A percentile compares a stretch with the other conserved stretches of the same genome.
phyloP scores from a whole-genome alignment of 1,140 invertebrate species.

The Oncopeltus fasciatus region DNA sequence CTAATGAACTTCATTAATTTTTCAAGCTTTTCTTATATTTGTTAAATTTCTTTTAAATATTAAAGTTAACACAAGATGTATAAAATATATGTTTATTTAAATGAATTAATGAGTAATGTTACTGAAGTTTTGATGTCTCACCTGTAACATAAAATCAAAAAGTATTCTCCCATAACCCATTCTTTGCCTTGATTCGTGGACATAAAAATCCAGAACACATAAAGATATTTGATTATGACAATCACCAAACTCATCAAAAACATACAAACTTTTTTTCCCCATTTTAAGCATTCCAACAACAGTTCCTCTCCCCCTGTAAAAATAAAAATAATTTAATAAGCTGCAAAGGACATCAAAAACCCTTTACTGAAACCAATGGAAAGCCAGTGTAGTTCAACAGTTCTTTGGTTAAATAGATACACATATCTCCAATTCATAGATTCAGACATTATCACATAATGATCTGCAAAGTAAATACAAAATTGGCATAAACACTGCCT shows the following conservation, averaged over 20 bases:
- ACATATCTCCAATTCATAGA: no score
- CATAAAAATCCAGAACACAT: conserved; percentile 77
- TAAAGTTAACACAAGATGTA: no score
- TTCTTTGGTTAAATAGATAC: no score
- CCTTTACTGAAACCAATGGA: no score
- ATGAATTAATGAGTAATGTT: background rate
- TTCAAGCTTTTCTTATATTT: no score
- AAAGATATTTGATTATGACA: conserved; percentile 57
- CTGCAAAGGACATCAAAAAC: background rate
- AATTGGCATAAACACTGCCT: no score
- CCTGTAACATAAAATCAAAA: conserved; percentile 64
- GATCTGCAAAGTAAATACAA: no score
- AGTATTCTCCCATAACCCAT: conserved; percentile 58
- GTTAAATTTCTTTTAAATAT: no score
- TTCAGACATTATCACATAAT: no score
- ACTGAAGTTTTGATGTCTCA: conserved; percentile 28
- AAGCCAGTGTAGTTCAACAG: no score
- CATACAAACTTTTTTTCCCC: conserved; percentile 67
- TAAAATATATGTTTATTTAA: background rate
- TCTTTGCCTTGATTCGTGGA: conserved; percentile 63
- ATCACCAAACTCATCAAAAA: conserved; percentile 53
- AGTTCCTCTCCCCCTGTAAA: conserved; percentile 18
- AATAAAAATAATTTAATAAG: background rate
- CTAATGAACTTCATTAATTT: no score
- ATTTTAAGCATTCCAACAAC: conserved; percentile 71